phyloP scores from a whole-genome alignment of 2,888 invertebrate genomes.

The Acrocyrtus sp. region DNA sequence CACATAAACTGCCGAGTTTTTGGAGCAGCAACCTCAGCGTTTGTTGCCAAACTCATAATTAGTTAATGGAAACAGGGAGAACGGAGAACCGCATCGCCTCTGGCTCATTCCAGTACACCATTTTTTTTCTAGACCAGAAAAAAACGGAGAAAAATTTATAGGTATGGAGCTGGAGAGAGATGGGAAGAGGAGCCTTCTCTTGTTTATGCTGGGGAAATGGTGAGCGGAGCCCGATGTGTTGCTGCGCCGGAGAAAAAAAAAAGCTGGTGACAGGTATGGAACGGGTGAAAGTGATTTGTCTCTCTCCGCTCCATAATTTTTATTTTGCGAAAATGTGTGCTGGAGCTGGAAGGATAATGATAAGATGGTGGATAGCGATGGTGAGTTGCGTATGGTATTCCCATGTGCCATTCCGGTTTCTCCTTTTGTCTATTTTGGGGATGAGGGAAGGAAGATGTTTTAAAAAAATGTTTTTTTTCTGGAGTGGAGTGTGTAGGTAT shows the following conservation, averaged over 20 bases:
- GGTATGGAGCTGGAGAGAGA: background rate
- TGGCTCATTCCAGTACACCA: too few species aligned
- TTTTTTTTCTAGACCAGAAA: background rate
- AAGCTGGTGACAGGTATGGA: slow-evolving; percentile 45
- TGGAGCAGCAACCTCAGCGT: slow-evolving; percentile 19
- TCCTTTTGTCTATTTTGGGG: too few species aligned
- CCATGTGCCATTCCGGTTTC: too few species aligned
- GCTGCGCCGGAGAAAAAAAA: background rate
- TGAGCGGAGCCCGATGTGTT: background rate
- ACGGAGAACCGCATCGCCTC: too few species aligned
- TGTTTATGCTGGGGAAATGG: background rate
- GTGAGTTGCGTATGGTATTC: too few species aligned
- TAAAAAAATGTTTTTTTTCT: background rate
- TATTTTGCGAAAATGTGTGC: background rate
- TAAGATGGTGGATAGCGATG: background rate
- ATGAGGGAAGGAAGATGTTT: background rate
- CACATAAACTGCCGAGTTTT: too few species aligned
- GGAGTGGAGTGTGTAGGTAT: background rate
- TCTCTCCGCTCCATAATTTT: slow-evolving; percentile 26
- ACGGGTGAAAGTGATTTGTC: slow-evolving; percentile 47
- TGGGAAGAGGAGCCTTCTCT: background rate
- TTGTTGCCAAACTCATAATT: too few species aligned
- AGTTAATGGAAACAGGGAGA: slow-evolving; percentile 22
- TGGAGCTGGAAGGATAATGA: background rate
- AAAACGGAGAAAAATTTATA: background rate